phyloP scores from a whole-genome alignment of 1,140 invertebrate genomes.

The Drosophila setifemur region DNA sequence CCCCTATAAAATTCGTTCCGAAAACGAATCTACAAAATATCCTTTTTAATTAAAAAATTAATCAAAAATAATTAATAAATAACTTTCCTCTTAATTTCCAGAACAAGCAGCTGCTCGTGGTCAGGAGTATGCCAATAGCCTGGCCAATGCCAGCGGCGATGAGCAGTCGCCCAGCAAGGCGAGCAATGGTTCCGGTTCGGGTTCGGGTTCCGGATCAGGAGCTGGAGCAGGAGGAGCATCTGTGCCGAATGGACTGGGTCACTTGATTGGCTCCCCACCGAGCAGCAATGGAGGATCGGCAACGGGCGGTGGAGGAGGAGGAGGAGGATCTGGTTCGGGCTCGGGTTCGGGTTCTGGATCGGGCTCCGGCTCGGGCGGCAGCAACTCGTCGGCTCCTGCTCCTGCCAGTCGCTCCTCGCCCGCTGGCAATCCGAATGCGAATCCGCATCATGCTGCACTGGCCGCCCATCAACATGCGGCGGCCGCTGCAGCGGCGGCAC shows the following conservation, averaged over 20 bases:
- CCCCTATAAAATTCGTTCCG: too few species aligned
- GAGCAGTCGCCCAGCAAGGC: slow-evolving; percentile 72
- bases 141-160: slow-evolving; percentile 71
- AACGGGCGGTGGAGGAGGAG: too few species aligned
- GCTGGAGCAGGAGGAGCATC: slow-evolving; percentile 7
- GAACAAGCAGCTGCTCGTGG: slow-evolving; percentile 74
- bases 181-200: slow-evolving; percentile 4
- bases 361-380: not conserved
- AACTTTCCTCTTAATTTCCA: slow-evolving; percentile 7
- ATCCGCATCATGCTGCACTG: slow-evolving; percentile 53
- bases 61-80: too few species aligned
- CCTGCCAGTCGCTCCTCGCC: slow-evolving; percentile 54
- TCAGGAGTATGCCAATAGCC: slow-evolving; percentile 67
- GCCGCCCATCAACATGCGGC: slow-evolving; percentile 71
- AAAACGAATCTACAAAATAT: too few species aligned
- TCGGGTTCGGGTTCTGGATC: slow-evolving; percentile 15
- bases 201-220: slow-evolving; percentile 4
- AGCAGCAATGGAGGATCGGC: slow-evolving; percentile 23
- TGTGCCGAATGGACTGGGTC: slow-evolving; percentile 38
- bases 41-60: too few species aligned
- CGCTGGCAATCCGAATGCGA: not conserved
- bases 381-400: too few species aligned
- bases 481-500: slow-evolving; percentile 61
- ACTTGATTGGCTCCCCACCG: slow-evolving; percentile 13
- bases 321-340: not conserved